Evolutionary conservation across 23 tunicate genomes (phyloP).

Genomic region (Phallusia fumigata): DNA sequence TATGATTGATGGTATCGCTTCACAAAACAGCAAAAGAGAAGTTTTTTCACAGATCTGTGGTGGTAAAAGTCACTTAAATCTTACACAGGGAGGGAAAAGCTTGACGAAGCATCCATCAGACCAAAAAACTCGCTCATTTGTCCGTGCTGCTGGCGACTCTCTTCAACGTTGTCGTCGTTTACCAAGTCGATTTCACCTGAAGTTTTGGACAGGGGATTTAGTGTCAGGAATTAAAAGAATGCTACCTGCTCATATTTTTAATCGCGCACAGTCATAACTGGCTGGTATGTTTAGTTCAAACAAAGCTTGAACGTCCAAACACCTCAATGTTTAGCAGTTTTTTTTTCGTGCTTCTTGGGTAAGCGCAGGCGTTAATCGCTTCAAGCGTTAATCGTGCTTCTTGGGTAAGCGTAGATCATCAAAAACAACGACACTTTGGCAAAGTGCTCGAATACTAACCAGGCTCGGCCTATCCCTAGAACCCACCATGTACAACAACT

Average conservation of each 20-base stretch:
- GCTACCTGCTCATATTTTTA: too few species aligned
- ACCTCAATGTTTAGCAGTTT: too few species aligned
- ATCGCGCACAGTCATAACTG: too few species aligned
- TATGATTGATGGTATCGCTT: constrained; percentile 29
- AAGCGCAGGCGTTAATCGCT: too few species aligned
- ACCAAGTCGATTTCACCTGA: constrained; percentile 3
- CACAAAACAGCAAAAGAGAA: not conserved
- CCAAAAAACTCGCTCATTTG: constrained; percentile 72
- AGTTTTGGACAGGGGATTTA: not conserved
- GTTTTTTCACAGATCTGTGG: not conserved
- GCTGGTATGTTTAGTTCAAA: too few species aligned
- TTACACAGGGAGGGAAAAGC: not conserved
- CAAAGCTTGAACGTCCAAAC: too few species aligned
- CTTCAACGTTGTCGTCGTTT: constrained; percentile 53
- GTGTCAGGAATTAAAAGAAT: too few species aligned
- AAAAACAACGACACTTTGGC: too few species aligned
- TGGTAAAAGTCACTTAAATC: not conserved
- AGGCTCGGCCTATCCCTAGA: not conserved
- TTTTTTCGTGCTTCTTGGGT: too few species aligned
- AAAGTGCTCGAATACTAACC: too few species aligned
- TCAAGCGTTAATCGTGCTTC: too few species aligned
- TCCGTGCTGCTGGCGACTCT: constrained; percentile 51
- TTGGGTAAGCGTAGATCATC: too few species aligned
- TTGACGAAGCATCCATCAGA: constrained; percentile 12
- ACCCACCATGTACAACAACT: not conserved